Evolutionary conservation across 2,888 invertebrate genomes (phyloP), one percentile per base, ranked within the genome.

Genomic region (Cancer borealis): DNA sequence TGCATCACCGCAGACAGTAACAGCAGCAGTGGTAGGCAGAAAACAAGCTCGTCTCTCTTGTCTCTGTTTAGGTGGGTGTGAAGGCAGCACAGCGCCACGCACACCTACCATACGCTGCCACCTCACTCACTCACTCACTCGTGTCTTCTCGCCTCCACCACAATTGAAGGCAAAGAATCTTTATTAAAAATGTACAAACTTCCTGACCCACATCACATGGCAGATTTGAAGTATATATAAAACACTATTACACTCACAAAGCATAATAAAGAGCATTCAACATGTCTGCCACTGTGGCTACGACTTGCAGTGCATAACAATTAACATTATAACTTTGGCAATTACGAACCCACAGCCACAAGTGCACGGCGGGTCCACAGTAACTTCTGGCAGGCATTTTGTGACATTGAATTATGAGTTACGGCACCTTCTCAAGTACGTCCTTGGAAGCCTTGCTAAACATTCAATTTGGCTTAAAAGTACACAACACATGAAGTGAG

Each of bases 171-270:
- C 39, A 5, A 39, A 84, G 39, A 84, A 84, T 84, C 39, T 39
- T 39, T 84, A 84, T 84, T 39, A 84, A 84, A 84, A 84, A 84
- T 84, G 84, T 84, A 84, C 84, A 84, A 84, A 84, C 39, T 39
- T 84, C 84, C 84, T 84, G 84, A 84, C 84, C 84, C 84, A 84
- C 84, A 84, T 84, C 84, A 84, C 84, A 84, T 84, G 84, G 84
- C 84, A 84, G 84, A 84, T 84, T 84, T 39, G 14, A 39, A 84
- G 84, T 84, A 84, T 84, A 84, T 84, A 84, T 84, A 84, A 84
- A 84, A 84, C 84, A 84, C 84, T 39, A 84, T 84, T 84, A 84
- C 30, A 30, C 14, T 39, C n/a, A 30, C 30, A 84, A 84, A 84
- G 84, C 84, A 84, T 84, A 84, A 84, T 84, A 84, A 39, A 84